Conservation (phyloP, 2,113 vertebrate species). For the Phocoena sinus region DNA sequence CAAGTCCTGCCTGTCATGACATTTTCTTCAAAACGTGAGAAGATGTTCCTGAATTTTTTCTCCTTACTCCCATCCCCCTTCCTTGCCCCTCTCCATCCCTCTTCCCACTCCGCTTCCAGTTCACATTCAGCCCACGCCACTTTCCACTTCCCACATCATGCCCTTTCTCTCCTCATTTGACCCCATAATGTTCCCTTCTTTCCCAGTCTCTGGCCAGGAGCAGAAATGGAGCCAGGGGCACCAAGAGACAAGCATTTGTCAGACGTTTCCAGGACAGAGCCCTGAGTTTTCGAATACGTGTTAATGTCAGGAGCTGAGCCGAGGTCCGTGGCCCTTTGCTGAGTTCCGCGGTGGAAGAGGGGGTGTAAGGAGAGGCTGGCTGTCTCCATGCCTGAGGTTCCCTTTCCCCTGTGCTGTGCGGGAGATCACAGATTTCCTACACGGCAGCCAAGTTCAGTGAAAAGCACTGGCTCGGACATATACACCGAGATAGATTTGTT, state of each 20-base stretch:
- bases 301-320: background rate
- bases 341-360: rapidly evolving
- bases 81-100: background rate
- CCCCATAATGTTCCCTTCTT: rapidly evolving
- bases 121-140: rapidly evolving
- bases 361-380: too few species aligned
- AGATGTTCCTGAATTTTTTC: background rate
- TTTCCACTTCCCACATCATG: background rate
- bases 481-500: background rate
- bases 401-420: background rate
- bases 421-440: background rate
- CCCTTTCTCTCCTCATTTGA: background rate
- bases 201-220: background rate
- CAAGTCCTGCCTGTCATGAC: constrained; percentile 20
- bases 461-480: background rate
- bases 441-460: background rate
- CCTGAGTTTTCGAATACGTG: background rate
- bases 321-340: background rate
- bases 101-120: background rate
- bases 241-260: background rate
- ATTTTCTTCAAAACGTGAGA: constrained; percentile 47
- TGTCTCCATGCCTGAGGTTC: background rate
- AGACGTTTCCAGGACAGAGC: background rate
- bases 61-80: background rate
- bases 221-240: background rate